Evolutionary conservation across 2,113 vertebrate genomes (phyloP).

Genomic region (Verasper variegatus): DNA sequence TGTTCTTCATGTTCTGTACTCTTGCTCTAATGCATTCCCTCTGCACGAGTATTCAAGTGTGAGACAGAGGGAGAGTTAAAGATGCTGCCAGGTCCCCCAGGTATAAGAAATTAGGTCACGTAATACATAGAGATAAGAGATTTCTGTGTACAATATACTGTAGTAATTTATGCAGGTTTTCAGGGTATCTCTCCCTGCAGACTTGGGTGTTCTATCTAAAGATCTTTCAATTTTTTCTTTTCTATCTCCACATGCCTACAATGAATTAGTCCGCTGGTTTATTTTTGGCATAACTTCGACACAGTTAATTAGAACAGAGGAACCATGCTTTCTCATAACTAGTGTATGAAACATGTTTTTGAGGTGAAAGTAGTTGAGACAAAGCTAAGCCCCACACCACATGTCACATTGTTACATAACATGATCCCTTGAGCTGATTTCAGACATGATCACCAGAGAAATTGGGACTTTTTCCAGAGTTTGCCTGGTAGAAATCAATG

Average conservation of each 20-base stretch:
- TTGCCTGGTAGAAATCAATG: no score
- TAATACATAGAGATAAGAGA: conserved; percentile 68
- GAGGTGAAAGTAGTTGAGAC: conserved; percentile 41
- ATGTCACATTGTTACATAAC: conserved; percentile 24
- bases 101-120: conserved; percentile 79
- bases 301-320: conserved; percentile 69
- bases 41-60: conserved; percentile 38
- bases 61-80: conserved; percentile 60
- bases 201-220: conserved; percentile 69
- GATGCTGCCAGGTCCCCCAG: conserved; percentile 68
- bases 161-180: conserved; percentile 77
- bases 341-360: conserved; percentile 22
- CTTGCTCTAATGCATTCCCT: conserved; percentile 37
- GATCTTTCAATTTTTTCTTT: conserved; percentile 28
- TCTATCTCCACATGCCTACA: conserved; percentile 50
- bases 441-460: no score
- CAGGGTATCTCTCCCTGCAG: conserved; percentile 60
- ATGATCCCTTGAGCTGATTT: conserved; percentile 1
- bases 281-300: conserved; percentile 72
- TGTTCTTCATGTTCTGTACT: conserved; percentile 29
- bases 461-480: no score
- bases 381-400: conserved; percentile 14
- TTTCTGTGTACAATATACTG: conserved; percentile 65
- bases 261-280: conserved; percentile 61
- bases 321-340: conserved; percentile 55